phyloP scores from a whole-genome alignment of 2,888 invertebrate genomes.

The Apodemia zela region DNA sequence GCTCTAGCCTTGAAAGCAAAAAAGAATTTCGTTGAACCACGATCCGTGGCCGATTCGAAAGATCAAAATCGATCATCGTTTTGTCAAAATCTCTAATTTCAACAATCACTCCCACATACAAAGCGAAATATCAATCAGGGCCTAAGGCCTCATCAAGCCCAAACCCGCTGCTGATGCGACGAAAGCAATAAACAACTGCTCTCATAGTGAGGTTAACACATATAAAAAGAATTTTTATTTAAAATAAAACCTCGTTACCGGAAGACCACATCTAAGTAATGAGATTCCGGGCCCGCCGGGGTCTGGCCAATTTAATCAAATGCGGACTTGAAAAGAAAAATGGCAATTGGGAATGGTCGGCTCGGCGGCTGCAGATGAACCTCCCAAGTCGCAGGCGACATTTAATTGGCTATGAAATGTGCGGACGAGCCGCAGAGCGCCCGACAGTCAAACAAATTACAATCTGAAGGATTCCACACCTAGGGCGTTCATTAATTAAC shows the following conservation, averaged over 20 bases:
- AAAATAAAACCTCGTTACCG: background rate
- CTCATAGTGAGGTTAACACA: background rate
- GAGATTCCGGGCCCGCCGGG: background rate
- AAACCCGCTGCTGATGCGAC: no score
- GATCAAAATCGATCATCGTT: no score
- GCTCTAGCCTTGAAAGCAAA: no score
- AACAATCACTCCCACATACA: no score
- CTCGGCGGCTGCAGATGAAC: background rate
- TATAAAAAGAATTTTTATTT: background rate
- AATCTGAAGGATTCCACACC: background rate
- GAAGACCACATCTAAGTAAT: slow-evolving; percentile 3
- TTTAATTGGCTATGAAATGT: background rate
- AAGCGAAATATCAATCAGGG: no score
- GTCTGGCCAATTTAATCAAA: slow-evolving; percentile 8
- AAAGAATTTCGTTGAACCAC: no score
- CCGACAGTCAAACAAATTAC: background rate
- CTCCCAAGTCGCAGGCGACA: background rate
- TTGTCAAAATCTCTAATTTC: no score
- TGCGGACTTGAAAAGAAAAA: background rate
- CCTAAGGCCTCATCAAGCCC: no score
- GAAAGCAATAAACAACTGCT: background rate
- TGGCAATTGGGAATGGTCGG: background rate
- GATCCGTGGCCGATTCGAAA: no score
- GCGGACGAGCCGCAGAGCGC: background rate
- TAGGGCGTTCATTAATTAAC: background rate